Evolutionary conservation across 2,797 vertebrate species (phyloP).

Genomic region (Euthynnus affinis): DNA sequence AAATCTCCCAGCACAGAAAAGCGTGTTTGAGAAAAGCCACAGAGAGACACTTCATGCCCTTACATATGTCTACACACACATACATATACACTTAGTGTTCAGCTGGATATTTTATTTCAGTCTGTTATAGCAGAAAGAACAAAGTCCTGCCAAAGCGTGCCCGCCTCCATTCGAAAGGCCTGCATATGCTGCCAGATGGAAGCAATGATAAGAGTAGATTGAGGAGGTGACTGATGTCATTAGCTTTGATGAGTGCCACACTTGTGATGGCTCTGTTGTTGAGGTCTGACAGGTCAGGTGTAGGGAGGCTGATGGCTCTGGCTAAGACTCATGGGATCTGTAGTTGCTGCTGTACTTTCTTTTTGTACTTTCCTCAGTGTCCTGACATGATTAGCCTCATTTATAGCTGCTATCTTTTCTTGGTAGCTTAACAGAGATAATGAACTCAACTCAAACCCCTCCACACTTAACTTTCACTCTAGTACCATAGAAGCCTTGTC

Average conservation of each 20-base stretch:
- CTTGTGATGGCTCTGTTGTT: background rate
- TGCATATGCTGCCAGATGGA: no score
- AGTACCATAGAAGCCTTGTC: background rate
- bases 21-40: background rate
- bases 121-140: background rate
- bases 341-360: no score
- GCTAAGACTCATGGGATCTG: no score
- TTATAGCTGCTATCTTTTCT: background rate
- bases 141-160: background rate
- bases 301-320: background rate
- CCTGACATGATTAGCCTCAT: background rate
- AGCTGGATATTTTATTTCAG: no score
- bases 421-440: background rate
- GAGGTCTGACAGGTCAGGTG: background rate
- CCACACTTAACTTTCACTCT: background rate
- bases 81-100: no score
- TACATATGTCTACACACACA: background rate
- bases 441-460: background rate
- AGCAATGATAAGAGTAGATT: no score
- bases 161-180: no score
- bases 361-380: no score
- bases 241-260: no score
- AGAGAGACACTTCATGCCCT: background rate
- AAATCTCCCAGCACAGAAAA: background rate
- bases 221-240: no score